Base-by-base conservation (phyloP, 2,888 invertebrate genomes). In the Xestoiulus laeticollis region DNA sequence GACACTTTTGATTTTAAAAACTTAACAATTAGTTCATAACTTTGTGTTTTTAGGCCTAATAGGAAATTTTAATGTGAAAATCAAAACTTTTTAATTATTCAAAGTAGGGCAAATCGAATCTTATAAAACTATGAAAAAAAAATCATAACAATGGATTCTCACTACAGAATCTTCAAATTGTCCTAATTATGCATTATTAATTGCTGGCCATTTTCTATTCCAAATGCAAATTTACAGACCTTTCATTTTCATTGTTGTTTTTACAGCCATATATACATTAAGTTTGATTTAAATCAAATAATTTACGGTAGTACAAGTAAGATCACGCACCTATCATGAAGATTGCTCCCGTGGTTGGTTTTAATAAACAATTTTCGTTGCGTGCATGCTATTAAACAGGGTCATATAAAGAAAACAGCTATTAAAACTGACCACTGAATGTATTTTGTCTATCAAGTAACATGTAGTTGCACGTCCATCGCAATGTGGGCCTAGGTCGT, bases 401-500 rank as follows among this genome's bases (percentile, higher is more conserved):
- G 26, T 22, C 26, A 26, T 22, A 68, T 68, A 22, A 1, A 8
- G 68, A 68, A 68, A 68, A 26, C 68, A 68, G 26, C 68, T 68
- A 68, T 26, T 26, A 68, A 59, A n/a, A 68, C 68, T 68, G 68
- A 68, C 68, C 68, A 26, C 68, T 68, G 68, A 68, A 22, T 68
- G 26, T 68, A 68, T 53, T 53, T 68, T 68, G 68, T 68, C 68
- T 26, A 68, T 68, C 68, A 68, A 68, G 59, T 68, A 48, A 68
- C 68, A 68, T 68, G 26, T 22, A 26, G 68, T 6, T 68, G 26
- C 68, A 68, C 68, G 68, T 68, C 68, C 68, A 68, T 68, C 68
- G n/a, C 68, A 68, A 68, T 68, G 68, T 68, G 68, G 68, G 68
- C 68, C 68, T 68, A 68, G 68, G 68, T 12, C 68, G 26, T 68